Evolutionary conservation across 2,113 vertebrate species (phyloP).

Genomic region (Catharus bicknelli): DNA sequence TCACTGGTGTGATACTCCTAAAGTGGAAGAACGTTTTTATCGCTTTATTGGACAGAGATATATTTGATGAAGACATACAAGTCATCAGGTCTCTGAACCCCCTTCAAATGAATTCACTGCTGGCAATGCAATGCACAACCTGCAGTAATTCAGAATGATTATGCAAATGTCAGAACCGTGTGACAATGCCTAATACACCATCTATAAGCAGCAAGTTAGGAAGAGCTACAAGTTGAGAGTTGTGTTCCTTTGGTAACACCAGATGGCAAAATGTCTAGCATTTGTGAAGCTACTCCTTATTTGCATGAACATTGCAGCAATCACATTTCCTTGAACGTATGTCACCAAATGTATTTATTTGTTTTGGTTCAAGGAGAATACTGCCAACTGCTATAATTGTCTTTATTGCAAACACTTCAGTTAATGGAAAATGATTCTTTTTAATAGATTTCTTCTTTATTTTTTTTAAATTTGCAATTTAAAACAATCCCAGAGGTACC

Average conservation of each 20-base stretch:
- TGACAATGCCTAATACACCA: not conserved
- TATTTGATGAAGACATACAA: not conserved
- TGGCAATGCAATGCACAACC: not conserved
- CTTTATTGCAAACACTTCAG: slow-evolving; percentile 60
- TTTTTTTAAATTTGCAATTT: not conserved
- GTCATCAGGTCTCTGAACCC: not conserved
- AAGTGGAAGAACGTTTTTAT: not conserved
- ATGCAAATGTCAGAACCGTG: not conserved
- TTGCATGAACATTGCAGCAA: slow-evolving; percentile 59
- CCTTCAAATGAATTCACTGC: not conserved
- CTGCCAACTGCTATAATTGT: slow-evolving; percentile 44
- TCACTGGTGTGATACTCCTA: not conserved
- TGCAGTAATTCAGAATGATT: slow-evolving; percentile 32
- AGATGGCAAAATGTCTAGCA: slow-evolving; percentile 57
- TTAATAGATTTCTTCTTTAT: slow-evolving; percentile 25
- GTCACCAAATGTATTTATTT: slow-evolving; percentile 70
- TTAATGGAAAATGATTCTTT: slow-evolving; percentile 46
- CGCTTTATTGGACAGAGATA: not conserved
- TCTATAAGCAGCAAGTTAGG: not conserved
- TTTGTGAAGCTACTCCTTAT: slow-evolving; percentile 49
- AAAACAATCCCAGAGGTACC: not conserved
- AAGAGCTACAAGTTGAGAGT: not conserved
- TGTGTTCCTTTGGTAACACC: slow-evolving; percentile 38
- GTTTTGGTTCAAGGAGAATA: slow-evolving; percentile 61
- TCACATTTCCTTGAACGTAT: slow-evolving; percentile 39